Conservation (phyloP, 2,113 vertebrate genomes). For the Rhabdornis inornatus region DNA sequence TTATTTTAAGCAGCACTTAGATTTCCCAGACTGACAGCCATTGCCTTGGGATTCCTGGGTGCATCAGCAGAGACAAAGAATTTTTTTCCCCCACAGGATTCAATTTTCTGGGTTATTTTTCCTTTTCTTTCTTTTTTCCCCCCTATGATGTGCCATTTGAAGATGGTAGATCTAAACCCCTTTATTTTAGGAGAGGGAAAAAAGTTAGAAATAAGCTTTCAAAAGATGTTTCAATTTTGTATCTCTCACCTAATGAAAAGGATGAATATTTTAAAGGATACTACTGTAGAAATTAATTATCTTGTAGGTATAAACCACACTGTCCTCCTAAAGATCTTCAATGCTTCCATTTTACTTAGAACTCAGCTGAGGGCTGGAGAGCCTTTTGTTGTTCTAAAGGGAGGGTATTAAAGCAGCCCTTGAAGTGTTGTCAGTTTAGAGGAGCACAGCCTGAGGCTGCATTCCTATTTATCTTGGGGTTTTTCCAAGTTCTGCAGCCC, state of each 20-base stretch:
- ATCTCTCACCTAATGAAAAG: not conserved
- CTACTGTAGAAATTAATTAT: not conserved
- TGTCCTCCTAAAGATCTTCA: not conserved
- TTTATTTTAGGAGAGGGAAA: not conserved
- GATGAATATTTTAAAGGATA: not conserved
- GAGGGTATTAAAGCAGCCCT: not conserved
- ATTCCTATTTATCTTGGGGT: not conserved
- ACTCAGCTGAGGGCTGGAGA: not conserved
- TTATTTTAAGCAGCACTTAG: not conserved
- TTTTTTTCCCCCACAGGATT: not conserved
- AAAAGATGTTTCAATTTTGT: not conserved
- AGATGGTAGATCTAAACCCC: not conserved
- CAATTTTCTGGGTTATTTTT: not conserved
- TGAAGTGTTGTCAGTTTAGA: not conserved
- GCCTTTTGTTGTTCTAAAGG: not conserved
- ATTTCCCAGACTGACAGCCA: not conserved
- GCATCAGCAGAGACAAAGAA: not conserved
- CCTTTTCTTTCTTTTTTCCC: accelerated
- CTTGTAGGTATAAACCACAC: not conserved
- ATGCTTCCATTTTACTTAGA: not conserved
- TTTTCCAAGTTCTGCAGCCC: not conserved
- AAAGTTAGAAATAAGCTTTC: not conserved
- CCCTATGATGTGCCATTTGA: not conserved
- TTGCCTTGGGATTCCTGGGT: not conserved
- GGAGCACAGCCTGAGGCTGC: not conserved